Evolutionary conservation across 2,113 vertebrate species (phyloP), one percentile per base, ranked within the genome.

Genomic region (Okapia johnstoni): DNA sequence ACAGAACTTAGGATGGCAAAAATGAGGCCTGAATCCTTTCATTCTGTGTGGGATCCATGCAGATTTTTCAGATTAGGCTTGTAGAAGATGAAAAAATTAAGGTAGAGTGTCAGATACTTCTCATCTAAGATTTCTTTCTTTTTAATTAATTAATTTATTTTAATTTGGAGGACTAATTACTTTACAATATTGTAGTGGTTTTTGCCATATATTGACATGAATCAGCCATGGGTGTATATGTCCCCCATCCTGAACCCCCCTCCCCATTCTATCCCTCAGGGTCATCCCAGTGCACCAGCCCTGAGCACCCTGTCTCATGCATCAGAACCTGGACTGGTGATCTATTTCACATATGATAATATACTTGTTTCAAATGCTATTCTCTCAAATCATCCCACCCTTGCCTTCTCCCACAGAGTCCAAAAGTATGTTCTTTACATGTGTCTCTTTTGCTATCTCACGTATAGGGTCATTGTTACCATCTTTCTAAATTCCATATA

Each of bases 391-490:
- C 33, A 36, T 36, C 33, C 63, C 16, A 66, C 17, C 33, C 63
- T 8, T 0, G 2, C 63, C 17, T 36, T 66, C 63, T 66, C 33
- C 63, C 63, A 19, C 63, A 36, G 33, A 36, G 17, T 36, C 33
- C 8, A 36, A 21, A 66, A 5, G 16, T 36, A 33, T 10, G 33
- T 66, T 66, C 17, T 66, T 66, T 66, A 66, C 63, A 66, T 66
- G 33, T 66, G n/a, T 66, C 33, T n/a, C 33, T 66, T 66, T n/a
- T n/a, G 16, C 16, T 66, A 7, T 66, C 8, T 66, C 0, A 0
- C 3, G 19, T 66, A 19, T 66, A 66, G 33, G 8, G 33, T 8
- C 61, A 66, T 17, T 17, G 8, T 66, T 66, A n/a, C 16, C 33
- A 66, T 66, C 61, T 66, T n/a, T 66, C 61, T 66, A 66, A 66